Evolutionary conservation across 2,113 vertebrate genomes (phyloP).

Genomic region (Cheilinus undulatus): DNA sequence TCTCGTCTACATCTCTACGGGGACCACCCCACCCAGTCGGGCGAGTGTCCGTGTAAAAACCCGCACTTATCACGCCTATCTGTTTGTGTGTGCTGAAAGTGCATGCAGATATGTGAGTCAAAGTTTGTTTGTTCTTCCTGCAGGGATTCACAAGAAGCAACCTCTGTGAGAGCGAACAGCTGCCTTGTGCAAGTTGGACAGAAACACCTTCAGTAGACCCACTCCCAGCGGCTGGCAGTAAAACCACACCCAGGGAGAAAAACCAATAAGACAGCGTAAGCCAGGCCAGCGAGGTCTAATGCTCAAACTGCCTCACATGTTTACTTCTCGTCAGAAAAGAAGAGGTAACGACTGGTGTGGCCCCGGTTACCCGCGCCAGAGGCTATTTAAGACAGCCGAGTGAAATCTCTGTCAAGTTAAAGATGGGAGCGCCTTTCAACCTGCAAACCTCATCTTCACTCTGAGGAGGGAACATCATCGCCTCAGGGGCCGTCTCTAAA

Average conservation of each 20-base stretch:
- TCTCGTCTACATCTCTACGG: constrained; percentile 67
- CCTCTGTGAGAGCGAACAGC: constrained; percentile 58
- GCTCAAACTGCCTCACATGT: constrained; percentile 50
- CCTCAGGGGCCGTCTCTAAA: constrained; percentile 26
- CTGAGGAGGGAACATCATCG: constrained; percentile 15
- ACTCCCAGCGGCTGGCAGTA: constrained; percentile 64
- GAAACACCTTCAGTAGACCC: constrained; percentile 64
- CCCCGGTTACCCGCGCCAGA: constrained; percentile 55
- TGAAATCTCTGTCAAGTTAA: constrained; percentile 33
- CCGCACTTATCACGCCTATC: constrained; percentile 58
- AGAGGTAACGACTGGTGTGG: constrained; percentile 22
- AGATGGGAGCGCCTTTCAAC: constrained; percentile 55
- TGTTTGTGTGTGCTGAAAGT: constrained; percentile 28
- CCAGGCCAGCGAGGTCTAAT: constrained; percentile 23
- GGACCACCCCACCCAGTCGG: constrained; percentile 66
- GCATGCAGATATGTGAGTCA: constrained; percentile 34
- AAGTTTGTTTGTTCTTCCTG: constrained; percentile 50
- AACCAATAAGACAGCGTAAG: constrained; percentile 45
- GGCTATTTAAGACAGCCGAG: constrained; percentile 19
- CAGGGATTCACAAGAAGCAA: constrained; percentile 56
- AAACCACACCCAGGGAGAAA: constrained; percentile 76
- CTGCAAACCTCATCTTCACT: constrained; percentile 45
- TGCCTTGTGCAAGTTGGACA: constrained; percentile 66
- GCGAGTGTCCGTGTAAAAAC: constrained; percentile 50
- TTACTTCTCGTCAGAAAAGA: constrained; percentile 60